Percentiles rank a stretch among this genome's conserved stretches.
Conservation (phyloP, 1,140 invertebrate species). For the Drosophila subobscura region DNA sequence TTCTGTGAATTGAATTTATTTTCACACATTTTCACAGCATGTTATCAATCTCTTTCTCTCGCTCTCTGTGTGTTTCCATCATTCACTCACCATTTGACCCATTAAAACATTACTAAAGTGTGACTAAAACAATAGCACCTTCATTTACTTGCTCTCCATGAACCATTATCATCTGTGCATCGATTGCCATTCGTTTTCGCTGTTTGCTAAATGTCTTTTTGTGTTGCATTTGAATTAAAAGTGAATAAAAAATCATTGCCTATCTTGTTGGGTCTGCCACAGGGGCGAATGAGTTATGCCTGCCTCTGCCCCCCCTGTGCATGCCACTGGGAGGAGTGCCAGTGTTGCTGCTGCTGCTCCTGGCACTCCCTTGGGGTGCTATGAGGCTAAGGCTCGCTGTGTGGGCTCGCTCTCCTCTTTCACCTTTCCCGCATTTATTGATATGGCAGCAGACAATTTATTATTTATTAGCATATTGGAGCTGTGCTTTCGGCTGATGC, state of each 20-base stretch:
- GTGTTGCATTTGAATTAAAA: conserved; percentile 53
- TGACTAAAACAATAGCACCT: conserved; percentile 41
- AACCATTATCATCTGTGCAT: neutral
- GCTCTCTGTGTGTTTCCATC: too few relatives aligned
- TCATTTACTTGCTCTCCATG: conserved; percentile 11
- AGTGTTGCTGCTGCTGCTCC: neutral
- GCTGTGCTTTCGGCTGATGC: conserved; percentile 18
- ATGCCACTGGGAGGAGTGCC: too few relatives aligned
- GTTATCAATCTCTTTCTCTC: conserved; percentile 8
- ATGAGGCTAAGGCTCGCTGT: neutral
- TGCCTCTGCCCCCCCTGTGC: neutral
- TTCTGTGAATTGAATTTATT: conserved; percentile 2
- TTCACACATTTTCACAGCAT: conserved; percentile 29
- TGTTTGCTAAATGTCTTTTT: conserved; percentile 34
- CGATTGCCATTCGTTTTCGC: conserved; percentile 25
- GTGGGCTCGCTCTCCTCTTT: neutral
- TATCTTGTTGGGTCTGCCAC: conserved; percentile 28
- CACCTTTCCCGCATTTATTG: conserved; percentile 62
- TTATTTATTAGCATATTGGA: conserved; percentile 79
- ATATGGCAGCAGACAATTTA: conserved; percentile 78
- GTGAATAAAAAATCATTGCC: conserved; percentile 48
- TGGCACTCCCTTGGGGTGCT: neutral
- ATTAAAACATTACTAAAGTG: conserved; percentile 32
- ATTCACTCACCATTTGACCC: conserved; percentile 1
- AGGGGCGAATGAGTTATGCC: conserved; percentile 53